Conservation (phyloP, 2,797 vertebrate genomes). For the Etheostoma nigrum region DNA sequence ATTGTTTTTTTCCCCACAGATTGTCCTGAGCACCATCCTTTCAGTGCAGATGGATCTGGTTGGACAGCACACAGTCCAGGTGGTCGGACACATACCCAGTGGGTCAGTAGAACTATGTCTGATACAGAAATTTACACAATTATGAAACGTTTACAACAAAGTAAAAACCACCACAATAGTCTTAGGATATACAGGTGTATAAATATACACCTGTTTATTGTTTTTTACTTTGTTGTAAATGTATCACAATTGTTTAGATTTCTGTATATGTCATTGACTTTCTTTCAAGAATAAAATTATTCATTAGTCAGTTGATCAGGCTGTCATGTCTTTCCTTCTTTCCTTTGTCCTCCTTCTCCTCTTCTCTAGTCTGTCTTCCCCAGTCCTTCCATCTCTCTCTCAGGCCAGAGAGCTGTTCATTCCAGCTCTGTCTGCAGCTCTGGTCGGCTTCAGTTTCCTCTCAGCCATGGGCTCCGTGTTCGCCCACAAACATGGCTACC, state of each 20-base stretch:
- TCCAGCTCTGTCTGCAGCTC: constrained; percentile 86
- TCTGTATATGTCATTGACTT: background rate
- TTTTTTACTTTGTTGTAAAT: background rate
- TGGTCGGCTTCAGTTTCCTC: constrained; percentile 92
- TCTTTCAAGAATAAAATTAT: background rate
- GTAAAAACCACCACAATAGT: no score
- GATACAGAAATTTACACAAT: no score
- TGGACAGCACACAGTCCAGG: constrained; percentile 80
- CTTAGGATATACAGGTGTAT: no score
- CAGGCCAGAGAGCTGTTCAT: constrained; percentile 60
- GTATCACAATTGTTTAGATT: constrained; percentile 14
- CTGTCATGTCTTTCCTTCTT: constrained; percentile 19
- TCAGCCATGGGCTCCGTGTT: constrained; percentile 90
- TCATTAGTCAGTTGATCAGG: background rate
- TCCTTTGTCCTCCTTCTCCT: background rate
- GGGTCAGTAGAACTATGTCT: constrained; percentile 84
- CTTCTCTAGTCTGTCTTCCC: constrained; percentile 56
- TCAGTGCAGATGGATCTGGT: constrained; percentile 77
- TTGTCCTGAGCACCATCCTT: constrained; percentile 68
- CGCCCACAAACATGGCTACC: constrained; percentile 89
- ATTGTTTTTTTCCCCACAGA: constrained; percentile 60
- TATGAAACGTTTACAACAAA: no score
- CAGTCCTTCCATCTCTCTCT: constrained; percentile 60
- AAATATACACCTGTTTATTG: no score
- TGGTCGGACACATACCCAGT: constrained; percentile 90